These are phyloP conservation scores for Drosophila biarmipes DNA, from an alignment of 1,140 invertebrate species.

Conservation along the genomic window DNA sequence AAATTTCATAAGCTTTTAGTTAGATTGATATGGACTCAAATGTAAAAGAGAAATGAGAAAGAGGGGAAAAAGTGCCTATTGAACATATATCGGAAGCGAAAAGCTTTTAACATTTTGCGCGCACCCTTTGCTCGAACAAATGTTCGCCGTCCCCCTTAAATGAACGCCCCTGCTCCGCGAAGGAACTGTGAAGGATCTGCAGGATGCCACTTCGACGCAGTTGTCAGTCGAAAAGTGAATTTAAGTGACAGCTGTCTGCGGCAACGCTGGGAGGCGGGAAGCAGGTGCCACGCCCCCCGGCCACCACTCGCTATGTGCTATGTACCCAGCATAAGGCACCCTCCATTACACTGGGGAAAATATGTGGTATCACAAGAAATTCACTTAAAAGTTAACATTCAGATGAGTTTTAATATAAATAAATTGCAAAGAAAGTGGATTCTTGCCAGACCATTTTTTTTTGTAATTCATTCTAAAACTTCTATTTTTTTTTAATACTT, in stretches of 20 bases:
- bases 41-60: slow-evolving; percentile 16
- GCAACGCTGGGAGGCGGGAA: slow-evolving; percentile 2
- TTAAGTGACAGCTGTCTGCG: slow-evolving; percentile 76
- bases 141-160: neutral
- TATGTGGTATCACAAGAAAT: neutral
- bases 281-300: slow-evolving; percentile 11
- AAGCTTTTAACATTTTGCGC: slow-evolving; percentile 64
- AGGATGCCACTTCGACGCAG: slow-evolving; percentile 44
- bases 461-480: too few relatives aligned
- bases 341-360: slow-evolving; percentile 4
- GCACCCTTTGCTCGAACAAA: slow-evolving; percentile 8
- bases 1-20: slow-evolving; percentile 7
- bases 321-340: neutral
- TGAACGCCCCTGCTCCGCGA: neutral
- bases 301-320: neutral
- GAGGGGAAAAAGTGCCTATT: neutral
- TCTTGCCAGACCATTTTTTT: too few relatives aligned
- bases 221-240: slow-evolving; percentile 54
- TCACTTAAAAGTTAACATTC: too few relatives aligned
- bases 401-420: too few relatives aligned
- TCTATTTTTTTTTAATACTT: too few relatives aligned
- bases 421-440: too few relatives aligned
- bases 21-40: slow-evolving; percentile 1
- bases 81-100: slow-evolving; percentile 64
- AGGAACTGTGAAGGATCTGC: slow-evolving; percentile 15